phyloP scores from a whole-genome alignment of 1,140 invertebrate genomes.

The Acromyrmex echinatior region DNA sequence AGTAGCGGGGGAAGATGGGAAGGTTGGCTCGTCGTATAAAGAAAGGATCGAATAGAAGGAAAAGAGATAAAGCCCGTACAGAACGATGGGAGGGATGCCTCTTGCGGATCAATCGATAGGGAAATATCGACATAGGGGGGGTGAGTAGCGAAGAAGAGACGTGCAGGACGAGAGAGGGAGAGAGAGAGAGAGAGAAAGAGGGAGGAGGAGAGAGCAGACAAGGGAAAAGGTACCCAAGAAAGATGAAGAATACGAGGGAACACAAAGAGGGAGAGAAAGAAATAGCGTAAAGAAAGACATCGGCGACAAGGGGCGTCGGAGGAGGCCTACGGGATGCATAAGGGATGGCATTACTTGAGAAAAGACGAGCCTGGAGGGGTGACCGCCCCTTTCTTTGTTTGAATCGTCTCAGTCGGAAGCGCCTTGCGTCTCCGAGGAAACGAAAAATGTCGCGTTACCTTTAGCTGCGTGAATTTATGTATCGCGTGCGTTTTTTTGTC shows the following conservation, averaged over 20 bases:
- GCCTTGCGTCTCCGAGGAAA: slow-evolving; percentile 9
- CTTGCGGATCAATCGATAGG: slow-evolving; percentile 85
- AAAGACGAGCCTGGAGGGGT: slow-evolving; percentile 77
- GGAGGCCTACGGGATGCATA: slow-evolving; percentile 82
- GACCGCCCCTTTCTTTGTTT: slow-evolving; percentile 62
- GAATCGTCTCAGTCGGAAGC: slow-evolving; percentile 36
- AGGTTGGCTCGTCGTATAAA: slow-evolving; percentile 60
- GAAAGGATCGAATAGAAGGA: slow-evolving; percentile 70
- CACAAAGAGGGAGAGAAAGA: slow-evolving; percentile 59
- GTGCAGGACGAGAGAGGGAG: slow-evolving; percentile 42
- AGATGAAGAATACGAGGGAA: slow-evolving; percentile 36
- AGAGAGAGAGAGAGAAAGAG: slow-evolving; percentile 39
- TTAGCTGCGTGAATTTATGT: neutral
- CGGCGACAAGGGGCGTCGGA: slow-evolving; percentile 61
- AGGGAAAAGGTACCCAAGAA: slow-evolving; percentile 54
- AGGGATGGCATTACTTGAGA: slow-evolving; percentile 83
- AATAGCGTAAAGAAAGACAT: slow-evolving; percentile 64
- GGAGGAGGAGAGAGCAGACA: neutral
- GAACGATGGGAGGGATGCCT: slow-evolving; percentile 71
- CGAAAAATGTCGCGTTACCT: slow-evolving; percentile 19
- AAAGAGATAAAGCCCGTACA: slow-evolving; percentile 69
- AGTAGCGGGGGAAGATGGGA: neutral
- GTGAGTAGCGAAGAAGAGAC: slow-evolving; percentile 75
- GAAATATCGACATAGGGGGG: slow-evolving; percentile 83
- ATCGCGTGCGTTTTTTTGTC: neutral